phyloP scores from a whole-genome alignment of 2,113 vertebrate genomes.

The Hipposideros armiger region DNA sequence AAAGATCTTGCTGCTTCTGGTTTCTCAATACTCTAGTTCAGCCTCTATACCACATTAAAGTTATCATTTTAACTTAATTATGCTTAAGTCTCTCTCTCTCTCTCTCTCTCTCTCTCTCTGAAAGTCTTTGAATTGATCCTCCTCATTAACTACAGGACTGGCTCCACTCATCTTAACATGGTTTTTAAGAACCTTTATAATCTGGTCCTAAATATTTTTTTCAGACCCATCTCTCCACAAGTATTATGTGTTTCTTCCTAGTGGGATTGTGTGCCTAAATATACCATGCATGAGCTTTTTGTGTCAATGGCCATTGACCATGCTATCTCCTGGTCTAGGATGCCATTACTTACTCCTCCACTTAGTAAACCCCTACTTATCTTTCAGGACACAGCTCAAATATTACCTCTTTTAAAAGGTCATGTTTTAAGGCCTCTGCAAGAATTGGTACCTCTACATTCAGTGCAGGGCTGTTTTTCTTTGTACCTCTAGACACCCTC shows the following conservation, averaged over 20 bases:
- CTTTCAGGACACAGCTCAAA: background rate
- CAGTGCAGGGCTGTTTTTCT: background rate
- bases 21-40: background rate
- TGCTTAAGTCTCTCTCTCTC: background rate
- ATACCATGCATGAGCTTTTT: background rate
- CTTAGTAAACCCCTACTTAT: background rate
- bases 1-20: background rate
- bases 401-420: background rate
- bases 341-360: background rate
- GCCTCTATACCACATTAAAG: background rate
- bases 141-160: background rate
- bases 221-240: background rate
- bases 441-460: background rate
- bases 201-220: constrained; percentile 42
- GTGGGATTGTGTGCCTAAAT: background rate
- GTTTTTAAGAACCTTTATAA: constrained; percentile 7
- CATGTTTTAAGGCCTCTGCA: background rate
- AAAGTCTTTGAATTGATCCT: constrained; percentile 21
- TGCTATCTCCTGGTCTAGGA: background rate
- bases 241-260: background rate
- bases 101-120: background rate
- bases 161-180: background rate
- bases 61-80: constrained; percentile 37
- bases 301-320: background rate
- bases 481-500: background rate